These are phyloP conservation scores for Rhabdophis nuchalis DNA, from an alignment of 2,797 vertebrate genomes.

Conservation along the genomic window DNA sequence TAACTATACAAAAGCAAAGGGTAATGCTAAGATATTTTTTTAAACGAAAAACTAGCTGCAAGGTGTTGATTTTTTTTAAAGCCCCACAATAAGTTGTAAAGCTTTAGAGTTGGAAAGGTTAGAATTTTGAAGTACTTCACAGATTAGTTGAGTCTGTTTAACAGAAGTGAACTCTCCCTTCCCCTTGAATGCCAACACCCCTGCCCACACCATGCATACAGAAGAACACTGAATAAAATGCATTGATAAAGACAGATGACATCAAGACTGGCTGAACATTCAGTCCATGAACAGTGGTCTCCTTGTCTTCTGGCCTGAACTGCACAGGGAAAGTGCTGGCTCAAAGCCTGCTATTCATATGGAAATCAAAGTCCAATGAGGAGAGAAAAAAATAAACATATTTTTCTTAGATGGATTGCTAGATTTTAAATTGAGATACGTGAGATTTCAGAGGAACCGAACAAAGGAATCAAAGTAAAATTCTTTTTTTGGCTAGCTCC, in stretches of 20 bases:
- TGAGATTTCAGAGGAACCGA: neutral
- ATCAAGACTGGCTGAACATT: constrained; percentile 74
- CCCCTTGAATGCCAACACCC: constrained; percentile 43
- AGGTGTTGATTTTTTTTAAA: neutral
- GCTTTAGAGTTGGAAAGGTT: constrained; percentile 49
- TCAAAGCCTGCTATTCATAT: constrained; percentile 74
- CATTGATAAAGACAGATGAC: constrained; percentile 64
- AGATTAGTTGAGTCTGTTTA: constrained; percentile 28
- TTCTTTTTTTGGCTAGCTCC: neutral
- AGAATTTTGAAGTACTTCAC: constrained; percentile 49
- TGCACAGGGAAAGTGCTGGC: constrained; percentile 59
- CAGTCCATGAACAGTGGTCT: constrained; percentile 66
- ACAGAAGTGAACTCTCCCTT: constrained; percentile 34
- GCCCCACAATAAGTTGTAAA: constrained; percentile 42
- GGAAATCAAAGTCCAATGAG: constrained; percentile 71
- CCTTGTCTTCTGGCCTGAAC: constrained; percentile 67
- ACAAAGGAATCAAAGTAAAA: neutral
- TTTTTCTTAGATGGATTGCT: constrained; percentile 47
- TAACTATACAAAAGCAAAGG: neutral
- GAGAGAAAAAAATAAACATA: constrained; percentile 60
- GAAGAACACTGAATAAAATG: constrained; percentile 66
- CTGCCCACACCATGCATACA: constrained; percentile 6
- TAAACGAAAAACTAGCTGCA: constrained; percentile 44
- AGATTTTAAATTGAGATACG: neutral
- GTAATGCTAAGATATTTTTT: neutral